These are phyloP conservation scores for Drosophila lini DNA, from an alignment of 1,140 invertebrate genomes.

Conservation along the genomic window DNA sequence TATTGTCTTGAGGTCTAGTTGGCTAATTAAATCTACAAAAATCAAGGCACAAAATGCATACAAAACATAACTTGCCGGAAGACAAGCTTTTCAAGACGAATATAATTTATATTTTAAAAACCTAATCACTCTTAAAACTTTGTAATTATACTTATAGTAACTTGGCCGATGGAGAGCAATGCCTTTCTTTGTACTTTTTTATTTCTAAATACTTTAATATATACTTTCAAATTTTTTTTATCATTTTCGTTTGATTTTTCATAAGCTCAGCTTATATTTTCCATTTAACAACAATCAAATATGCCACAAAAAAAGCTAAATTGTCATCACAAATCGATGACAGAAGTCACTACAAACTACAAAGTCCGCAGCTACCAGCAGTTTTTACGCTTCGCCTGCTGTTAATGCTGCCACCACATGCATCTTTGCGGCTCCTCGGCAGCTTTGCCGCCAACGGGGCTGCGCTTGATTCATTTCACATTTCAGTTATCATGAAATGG, in stretches of 20 bases:
- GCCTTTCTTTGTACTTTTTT: too few species aligned
- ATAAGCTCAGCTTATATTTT: neutral
- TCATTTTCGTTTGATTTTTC: too few species aligned
- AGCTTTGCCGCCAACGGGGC: constrained; percentile 32
- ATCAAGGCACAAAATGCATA: too few species aligned
- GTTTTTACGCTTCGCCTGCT: constrained; percentile 60
- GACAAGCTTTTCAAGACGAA: too few species aligned
- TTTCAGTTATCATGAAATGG: constrained; percentile 67
- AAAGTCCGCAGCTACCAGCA: constrained; percentile 26
- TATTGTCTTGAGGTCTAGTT: neutral
- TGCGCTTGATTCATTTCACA: constrained; percentile 56
- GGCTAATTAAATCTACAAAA: too few species aligned
- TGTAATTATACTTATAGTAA: too few species aligned
- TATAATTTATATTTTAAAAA: too few species aligned
- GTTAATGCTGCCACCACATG: constrained; percentile 54
- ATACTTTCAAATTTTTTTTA: too few species aligned
- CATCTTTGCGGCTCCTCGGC: constrained; percentile 44
- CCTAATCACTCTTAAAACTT: too few species aligned
- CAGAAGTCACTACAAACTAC: constrained; percentile 4
- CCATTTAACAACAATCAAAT: neutral
- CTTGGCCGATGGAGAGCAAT: too few species aligned
- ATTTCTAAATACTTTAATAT: too few species aligned
- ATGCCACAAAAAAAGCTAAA: neutral
- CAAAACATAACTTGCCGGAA: too few species aligned
- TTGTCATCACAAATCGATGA: neutral